A percentile compares a stretch with the other conserved stretches of the same genome.
These are phyloP conservation scores for Drosophila lowei DNA, from an alignment of 1,140 invertebrate genomes.

Conservation along the genomic window DNA sequence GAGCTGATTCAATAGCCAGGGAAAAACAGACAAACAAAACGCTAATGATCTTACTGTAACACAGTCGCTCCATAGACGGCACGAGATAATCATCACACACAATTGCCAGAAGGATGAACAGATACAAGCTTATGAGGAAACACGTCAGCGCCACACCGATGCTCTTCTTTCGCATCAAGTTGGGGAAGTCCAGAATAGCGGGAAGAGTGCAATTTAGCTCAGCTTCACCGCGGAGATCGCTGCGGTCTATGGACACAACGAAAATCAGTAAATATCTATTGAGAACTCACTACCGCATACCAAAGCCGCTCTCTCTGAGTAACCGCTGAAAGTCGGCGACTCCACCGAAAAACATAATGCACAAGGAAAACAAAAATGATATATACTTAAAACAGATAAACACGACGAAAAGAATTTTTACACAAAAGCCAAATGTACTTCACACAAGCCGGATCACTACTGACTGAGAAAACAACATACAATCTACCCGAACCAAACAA, in stretches of 20 bases:
- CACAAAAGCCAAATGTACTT: not conserved
- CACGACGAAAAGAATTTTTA: no score
- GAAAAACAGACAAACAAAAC: no score
- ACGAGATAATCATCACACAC: conserved; percentile 95
- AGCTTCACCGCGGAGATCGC: not conserved
- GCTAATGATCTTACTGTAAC: conserved; percentile 87
- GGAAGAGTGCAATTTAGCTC: conserved; percentile 86
- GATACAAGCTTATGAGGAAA: conserved; percentile 90
- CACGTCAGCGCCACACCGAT: conserved; percentile 88
- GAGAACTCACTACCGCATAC: not conserved
- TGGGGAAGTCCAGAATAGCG: conserved; percentile 91
- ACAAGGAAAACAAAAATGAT: not conserved
- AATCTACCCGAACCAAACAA: no score
- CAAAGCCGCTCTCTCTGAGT: conserved; percentile 10
- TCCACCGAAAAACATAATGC: conserved; percentile 1
- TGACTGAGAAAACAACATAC: no score
- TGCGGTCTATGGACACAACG: not conserved
- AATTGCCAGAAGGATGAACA: conserved; percentile 90
- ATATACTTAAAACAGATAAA: not conserved
- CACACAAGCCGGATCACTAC: no score
- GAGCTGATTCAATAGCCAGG: no score
- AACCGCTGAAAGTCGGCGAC: conserved; percentile 1
- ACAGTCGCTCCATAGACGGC: conserved; percentile 92
- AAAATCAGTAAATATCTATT: not conserved
- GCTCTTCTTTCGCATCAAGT: conserved; percentile 88